Evolutionary conservation across 1,140 invertebrate genomes (phyloP).

Genomic region (Cryptotermes secundus): DNA sequence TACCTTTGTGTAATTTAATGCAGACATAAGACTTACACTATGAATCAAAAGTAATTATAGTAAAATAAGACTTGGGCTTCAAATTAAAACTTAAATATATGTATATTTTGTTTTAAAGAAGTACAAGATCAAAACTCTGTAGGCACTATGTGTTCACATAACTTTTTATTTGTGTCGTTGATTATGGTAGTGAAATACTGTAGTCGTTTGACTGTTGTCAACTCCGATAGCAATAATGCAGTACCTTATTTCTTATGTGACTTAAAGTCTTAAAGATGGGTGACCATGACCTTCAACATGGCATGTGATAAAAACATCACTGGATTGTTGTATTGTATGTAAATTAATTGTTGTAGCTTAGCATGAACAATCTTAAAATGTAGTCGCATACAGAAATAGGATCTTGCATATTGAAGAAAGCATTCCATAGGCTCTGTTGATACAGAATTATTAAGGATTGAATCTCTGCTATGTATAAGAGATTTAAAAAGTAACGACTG

Average conservation of each 20-base stretch:
- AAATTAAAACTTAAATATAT: background rate
- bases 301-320: background rate
- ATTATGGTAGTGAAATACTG: background rate
- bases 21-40: background rate
- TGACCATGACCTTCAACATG: constrained; percentile 7
- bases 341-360: background rate
- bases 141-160: background rate
- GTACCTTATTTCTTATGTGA: constrained; percentile 7
- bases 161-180: too few species aligned
- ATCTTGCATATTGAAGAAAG: background rate
- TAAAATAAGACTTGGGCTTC: background rate
- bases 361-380: background rate
- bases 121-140: background rate
- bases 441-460: background rate
- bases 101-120: background rate
- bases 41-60: background rate
- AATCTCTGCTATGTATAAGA: too few species aligned
- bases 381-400: background rate
- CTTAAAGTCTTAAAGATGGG: background rate
- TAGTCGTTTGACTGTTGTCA: background rate
- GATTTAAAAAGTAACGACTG: too few species aligned
- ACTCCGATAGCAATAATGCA: constrained; percentile 10
- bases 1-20: background rate
- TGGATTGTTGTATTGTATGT: background rate
- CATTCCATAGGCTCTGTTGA: background rate